Base-by-base conservation (phyloP, 2,797 vertebrate genomes). In the Trachurus trachurus region DNA sequence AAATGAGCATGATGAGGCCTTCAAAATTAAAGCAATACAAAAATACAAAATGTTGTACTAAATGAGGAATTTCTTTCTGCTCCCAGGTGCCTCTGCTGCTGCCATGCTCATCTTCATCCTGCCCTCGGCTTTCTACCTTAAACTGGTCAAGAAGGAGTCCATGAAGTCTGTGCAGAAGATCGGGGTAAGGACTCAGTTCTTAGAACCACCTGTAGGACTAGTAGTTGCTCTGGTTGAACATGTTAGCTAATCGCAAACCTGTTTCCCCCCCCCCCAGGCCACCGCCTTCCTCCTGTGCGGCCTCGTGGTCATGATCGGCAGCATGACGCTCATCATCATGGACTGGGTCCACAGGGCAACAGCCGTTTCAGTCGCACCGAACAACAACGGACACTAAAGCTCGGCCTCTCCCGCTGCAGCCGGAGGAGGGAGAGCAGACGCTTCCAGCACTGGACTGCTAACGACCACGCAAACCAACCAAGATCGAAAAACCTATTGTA, bases 81-180 rank as follows among this genome's bases (percentile, higher is more conserved):
- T 12, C 34, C 1, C 81, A 99, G 98, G 96, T 72, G 94, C 96
- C 9, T 99, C 98, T 86, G 98, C 98, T 2, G 98, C 98, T 40
- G 97, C 97, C 21, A 99, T 99, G 98, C 93, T 99, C 87, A 97
- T 99, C 86, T 99, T 99, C 87, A 99, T 99, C 90, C 96, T 99
- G 74, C 98, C 98, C 2, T 99, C 98, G 34, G 97, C 98, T 63
- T 99, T 99, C 92, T 99, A 99, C 90, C 96, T 99, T 89, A 98
- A 97, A 84, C 94, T 99, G 80, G 98, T 99, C 63, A 97, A 99
- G 94, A 99, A 99, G 74, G 98, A 99, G 78, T 68, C 97, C 34
- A 96, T 97, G 95, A 98, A 94, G 74, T 99, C 98, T 0, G 64
- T 97, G 72, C 98, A 99, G n/a, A 99, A 99, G 93, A 98, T 99